Base-by-base conservation (phyloP, 2,113 vertebrate species). In the Heteronetta atricapilla region DNA sequence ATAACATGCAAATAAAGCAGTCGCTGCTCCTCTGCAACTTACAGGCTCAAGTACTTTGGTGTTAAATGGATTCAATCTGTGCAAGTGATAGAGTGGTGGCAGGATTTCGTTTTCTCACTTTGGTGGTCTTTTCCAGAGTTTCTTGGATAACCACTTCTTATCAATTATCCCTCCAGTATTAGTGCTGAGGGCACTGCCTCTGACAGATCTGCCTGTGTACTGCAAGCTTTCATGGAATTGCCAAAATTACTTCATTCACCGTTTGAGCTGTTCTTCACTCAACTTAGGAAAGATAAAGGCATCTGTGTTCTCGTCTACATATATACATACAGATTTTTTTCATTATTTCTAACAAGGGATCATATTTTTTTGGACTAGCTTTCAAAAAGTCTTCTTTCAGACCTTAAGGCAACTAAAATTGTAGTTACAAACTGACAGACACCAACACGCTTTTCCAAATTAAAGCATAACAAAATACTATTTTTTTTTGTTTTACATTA, bases 101-200 rank as follows among this genome's bases (percentile, higher is more conserved):
- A 89, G 29, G 13, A 67, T 83, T 93, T 88, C 13, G 70, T 75
- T 55, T 84, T 82, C 53, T 93, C 90, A 31, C 59, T 85, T 87
- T 85, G 11, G 40, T 75, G 44, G 8, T 93, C 59, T 80, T 86
- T 84, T 74, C 44, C 36, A 87, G 40, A 36, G 64, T 86, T 95
- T 94, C 52, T 42, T 82, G 31, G 33, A 28, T 94, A 93, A 77
- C 50, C 5, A 40, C 88, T 95, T 86, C 88, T 95, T 86, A 83
- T 36, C 64, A 94, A 17, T 92, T 92, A 68, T 60, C 9, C 48
- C 46, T 78, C 19, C 42, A 78, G 11, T 38, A 42, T 86, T 90
- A 85, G 46, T 93, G 93, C 53, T 84, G 46, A 84, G 29, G 29
- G 16, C 36, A 73, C 74, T 92, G 82, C 77, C 60, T 95, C 67